Conservation (phyloP, 2,113 vertebrate genomes). For the Prinia subflava region DNA sequence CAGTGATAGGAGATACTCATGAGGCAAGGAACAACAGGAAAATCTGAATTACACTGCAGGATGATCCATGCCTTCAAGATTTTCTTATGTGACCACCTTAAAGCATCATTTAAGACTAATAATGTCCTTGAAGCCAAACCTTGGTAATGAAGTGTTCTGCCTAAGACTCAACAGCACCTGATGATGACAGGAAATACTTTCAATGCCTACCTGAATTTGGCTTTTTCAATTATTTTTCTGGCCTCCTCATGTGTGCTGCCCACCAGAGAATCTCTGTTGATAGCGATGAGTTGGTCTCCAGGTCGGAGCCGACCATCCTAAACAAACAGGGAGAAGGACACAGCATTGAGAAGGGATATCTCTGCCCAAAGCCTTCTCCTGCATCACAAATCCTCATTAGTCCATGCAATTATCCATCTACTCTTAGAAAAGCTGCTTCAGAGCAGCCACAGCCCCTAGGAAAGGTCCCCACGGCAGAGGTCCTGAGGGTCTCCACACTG, state of each 20-base stretch:
- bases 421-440: neutral
- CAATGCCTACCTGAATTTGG: conserved; percentile 77
- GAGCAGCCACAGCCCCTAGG: neutral
- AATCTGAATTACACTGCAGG: neutral
- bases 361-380: neutral
- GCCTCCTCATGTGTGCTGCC: conserved; percentile 88
- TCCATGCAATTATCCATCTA: neutral
- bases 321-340: neutral
- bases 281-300: conserved; percentile 87
- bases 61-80: neutral
- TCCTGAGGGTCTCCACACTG: accelerated
- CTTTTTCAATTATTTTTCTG: conserved; percentile 82
- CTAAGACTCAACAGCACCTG: neutral
- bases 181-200: neutral
- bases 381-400: neutral
- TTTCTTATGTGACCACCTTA: neutral
- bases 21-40: neutral
- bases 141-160: neutral
- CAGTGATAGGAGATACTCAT: neutral
- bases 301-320: conserved; percentile 86
- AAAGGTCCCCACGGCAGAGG: neutral
- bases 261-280: conserved; percentile 89
- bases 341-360: neutral
- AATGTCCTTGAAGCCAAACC: neutral
- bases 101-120: neutral